Percentiles rank a stretch among this genome's conserved stretches.
Conservation (phyloP, 2,888 invertebrate genomes). For the Vanessa cardui region DNA sequence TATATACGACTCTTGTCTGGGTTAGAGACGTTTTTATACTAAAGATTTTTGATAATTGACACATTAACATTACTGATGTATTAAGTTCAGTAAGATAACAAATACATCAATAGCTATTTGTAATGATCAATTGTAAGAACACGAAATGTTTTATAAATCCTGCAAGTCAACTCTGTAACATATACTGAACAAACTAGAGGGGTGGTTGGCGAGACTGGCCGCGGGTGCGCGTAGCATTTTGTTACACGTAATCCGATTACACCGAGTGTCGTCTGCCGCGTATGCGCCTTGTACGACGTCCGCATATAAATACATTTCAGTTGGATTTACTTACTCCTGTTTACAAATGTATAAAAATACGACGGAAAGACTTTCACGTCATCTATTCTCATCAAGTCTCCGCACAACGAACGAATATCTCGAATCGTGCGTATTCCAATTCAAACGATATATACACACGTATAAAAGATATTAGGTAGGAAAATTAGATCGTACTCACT, state of each 20-base stretch:
- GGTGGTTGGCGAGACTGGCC: conserved; percentile 44
- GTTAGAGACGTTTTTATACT: too few relatives aligned
- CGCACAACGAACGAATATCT: conserved; percentile 5
- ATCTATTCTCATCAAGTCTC: conserved; percentile 2
- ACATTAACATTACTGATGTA: too few relatives aligned
- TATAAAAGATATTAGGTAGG: conserved; percentile 39
- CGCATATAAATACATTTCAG: conserved; percentile 65
- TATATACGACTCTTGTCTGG: too few relatives aligned
- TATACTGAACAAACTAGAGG: conserved; percentile 54
- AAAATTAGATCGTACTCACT: conserved; percentile 41
- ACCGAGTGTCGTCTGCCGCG: conserved; percentile 64
- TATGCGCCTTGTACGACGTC: conserved; percentile 63
- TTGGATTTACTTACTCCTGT: conserved; percentile 31
- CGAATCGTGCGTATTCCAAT: conserved; percentile 8
- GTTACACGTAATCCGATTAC: conserved; percentile 79
- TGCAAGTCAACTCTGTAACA: conserved; percentile 38
- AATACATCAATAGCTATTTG: background rate
- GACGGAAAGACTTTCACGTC: conserved; percentile 1
- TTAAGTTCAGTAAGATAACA: too few relatives aligned
- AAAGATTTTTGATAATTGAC: too few relatives aligned
- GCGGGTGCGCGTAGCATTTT: conserved; percentile 71
- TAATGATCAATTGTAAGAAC: background rate
- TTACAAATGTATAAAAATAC: conserved; percentile 15
- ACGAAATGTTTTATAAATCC: conserved; percentile 8
- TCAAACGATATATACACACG: conserved; percentile 19